Conservation (phyloP, 2,113 vertebrate species). For the Protobothrops mucrosquamatus region DNA sequence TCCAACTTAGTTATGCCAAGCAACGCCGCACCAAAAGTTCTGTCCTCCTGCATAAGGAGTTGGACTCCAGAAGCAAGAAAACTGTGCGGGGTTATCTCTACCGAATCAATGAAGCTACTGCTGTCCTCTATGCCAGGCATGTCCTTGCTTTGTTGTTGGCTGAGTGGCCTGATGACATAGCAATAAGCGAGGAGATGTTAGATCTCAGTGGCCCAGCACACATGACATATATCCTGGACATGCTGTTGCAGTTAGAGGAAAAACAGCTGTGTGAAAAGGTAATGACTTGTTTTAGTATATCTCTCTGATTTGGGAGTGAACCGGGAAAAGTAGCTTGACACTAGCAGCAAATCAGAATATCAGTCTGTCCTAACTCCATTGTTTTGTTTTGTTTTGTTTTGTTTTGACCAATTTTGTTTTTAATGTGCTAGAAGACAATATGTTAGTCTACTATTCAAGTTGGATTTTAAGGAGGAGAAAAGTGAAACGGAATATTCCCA, state of each 20-base stretch:
- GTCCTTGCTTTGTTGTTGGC: slow-evolving; percentile 87
- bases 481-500: not conserved
- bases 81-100: slow-evolving; percentile 89
- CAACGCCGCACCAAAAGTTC: slow-evolving; percentile 94
- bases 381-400: not conserved
- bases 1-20: slow-evolving; percentile 94
- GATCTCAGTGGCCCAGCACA: slow-evolving; percentile 92
- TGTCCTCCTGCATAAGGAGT: slow-evolving; percentile 89
- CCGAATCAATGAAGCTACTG: slow-evolving; percentile 92
- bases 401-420: not conserved
- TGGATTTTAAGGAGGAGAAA: not conserved
- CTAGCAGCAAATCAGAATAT: not conserved
- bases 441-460: not conserved
- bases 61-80: slow-evolving; percentile 88
- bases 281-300: slow-evolving; percentile 16
- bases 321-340: not conserved
- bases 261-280: slow-evolving; percentile 94
- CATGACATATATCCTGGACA: slow-evolving; percentile 96
- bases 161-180: slow-evolving; percentile 82
- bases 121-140: slow-evolving; percentile 91
- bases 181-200: slow-evolving; percentile 87
- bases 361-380: not conserved
- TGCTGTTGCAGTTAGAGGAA: slow-evolving; percentile 98
- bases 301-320: not conserved
- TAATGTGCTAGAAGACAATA: no score